Base-by-base conservation (phyloP, 1,140 invertebrate species). In the Sitobion miscanthi region DNA sequence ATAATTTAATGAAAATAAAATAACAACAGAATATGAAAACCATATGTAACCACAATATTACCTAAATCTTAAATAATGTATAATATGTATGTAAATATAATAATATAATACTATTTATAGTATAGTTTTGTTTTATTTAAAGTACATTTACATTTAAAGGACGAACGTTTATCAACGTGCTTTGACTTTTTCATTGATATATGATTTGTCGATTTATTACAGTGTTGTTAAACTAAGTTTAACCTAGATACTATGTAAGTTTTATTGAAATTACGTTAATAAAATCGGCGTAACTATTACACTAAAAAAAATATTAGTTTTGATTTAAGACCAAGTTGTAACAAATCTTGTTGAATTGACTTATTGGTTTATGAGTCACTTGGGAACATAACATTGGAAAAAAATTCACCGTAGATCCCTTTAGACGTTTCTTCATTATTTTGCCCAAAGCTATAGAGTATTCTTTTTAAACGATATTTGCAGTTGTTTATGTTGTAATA, bases 271-370 rank as follows among this genome's bases (percentile, higher is more conserved):
- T 86, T 49, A 87, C 45, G 45, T 49, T 30, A 86, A 49, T 87
- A 87, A 86, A 47, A 87, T 87, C 85, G 45, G 23, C 25, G 30
- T n/a, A 17, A 7, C 11, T 5, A 47, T 87, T 87, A n/a, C 25
- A n/a, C 5, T 30, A 47, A 87, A 86, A 85, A 86, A 86, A 86
- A 85, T 87, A 87, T 87, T 87, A 47, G 45, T n/a, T 87, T 87
- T 47, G 42, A 87, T 47, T n/a, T n/a, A 87, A 87, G 45, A 47
- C 30, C 85, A n/a, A 87, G 45, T 49, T 35, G 20, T 8, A 6
- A 88, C 47, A 1, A 35, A 88, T 52, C 20, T 88, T n/a, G 47
- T 49, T 9, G 17, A 88, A 88, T 35, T 35, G 86, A 52, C 17
- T 88, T 88, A 49, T 52, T 49, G 38, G 47, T 88, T 88, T 88